These are phyloP conservation scores for Cricetomys ansorgei DNA, from an alignment of 2,113 vertebrate genomes.

Conservation along the genomic window DNA sequence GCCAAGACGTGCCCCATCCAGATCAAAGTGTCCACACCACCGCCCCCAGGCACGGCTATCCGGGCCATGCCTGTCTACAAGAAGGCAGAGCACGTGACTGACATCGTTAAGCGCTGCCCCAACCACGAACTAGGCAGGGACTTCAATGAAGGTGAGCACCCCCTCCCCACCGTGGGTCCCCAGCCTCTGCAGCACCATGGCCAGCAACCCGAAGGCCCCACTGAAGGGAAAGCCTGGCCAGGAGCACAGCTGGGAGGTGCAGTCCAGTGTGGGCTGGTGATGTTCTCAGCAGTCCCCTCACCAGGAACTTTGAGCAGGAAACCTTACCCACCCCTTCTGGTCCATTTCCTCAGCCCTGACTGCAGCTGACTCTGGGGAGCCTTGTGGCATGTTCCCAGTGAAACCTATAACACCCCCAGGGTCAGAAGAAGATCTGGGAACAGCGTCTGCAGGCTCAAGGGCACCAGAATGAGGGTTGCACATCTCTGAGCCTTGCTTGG, in stretches of 20 bases:
- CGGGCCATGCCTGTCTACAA: conserved; percentile 99
- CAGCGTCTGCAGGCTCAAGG: background rate
- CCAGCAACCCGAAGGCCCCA: accelerated
- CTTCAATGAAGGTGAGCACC: conserved; percentile 95
- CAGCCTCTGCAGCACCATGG: background rate
- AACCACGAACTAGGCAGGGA: conserved; percentile 98
- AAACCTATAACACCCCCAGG: background rate
- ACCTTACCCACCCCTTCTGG: too few species aligned
- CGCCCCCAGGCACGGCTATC: conserved; percentile 94
- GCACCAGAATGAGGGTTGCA: background rate
- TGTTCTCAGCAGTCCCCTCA: accelerated
- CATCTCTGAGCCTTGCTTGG: background rate
- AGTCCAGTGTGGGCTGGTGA: accelerated
- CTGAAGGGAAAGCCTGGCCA: background rate
- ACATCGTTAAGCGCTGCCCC: conserved; percentile 98
- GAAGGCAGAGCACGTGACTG: conserved; percentile 98
- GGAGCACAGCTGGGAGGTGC: accelerated
- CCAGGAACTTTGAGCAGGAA: too few species aligned
- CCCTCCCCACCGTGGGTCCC: background rate
- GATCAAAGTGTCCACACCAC: conserved; percentile 93
- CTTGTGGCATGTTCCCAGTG: background rate
- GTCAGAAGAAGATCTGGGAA: background rate
- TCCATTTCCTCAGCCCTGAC: background rate
- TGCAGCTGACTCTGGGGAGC: background rate
- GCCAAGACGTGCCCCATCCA: conserved; percentile 99